Percentiles rank a stretch among this genome's conserved stretches.
phyloP scores from a whole-genome alignment of 30 jellyfish, hydroid and myxozoan species.

The Aurelia coerulea region DNA sequence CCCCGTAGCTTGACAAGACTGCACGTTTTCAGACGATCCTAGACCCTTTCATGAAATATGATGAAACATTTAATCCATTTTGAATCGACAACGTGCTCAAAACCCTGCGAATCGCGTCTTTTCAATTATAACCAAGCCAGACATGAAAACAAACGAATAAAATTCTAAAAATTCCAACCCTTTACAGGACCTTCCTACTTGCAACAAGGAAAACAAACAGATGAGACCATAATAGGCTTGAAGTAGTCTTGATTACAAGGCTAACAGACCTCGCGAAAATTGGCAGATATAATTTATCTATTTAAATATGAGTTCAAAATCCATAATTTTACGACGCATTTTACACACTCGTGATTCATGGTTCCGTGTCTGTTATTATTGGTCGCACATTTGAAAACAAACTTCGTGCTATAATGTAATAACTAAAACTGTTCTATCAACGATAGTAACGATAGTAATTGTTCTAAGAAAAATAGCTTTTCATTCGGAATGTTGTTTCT shows the following conservation, averaged over 20 bases:
- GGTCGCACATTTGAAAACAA: too few species aligned
- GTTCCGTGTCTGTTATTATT: too few species aligned
- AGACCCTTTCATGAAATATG: neutral
- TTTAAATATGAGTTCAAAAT: neutral
- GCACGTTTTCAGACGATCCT: too few species aligned
- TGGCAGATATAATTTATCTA: neutral
- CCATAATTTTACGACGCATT: neutral
- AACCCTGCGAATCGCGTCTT: too few species aligned
- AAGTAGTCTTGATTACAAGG: neutral
- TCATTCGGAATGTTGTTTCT: too few species aligned
- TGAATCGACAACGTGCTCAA: too few species aligned
- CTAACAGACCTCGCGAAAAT: neutral
- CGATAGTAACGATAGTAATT: too few species aligned
- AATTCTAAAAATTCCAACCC: slow-evolving; percentile 33
- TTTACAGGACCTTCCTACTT: neutral
- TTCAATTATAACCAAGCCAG: neutral
- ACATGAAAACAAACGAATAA: slow-evolving; percentile 1
- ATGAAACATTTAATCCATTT: neutral
- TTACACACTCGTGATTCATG: too few species aligned
- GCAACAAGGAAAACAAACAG: slow-evolving; percentile 8
- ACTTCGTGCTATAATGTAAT: too few species aligned
- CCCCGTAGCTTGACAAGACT: neutral
- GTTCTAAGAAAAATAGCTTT: too few species aligned
- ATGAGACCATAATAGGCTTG: too few species aligned
- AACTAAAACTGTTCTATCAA: too few species aligned